Conservation (phyloP, 1,140 invertebrate species). For the Zaprionus tsacasi region DNA sequence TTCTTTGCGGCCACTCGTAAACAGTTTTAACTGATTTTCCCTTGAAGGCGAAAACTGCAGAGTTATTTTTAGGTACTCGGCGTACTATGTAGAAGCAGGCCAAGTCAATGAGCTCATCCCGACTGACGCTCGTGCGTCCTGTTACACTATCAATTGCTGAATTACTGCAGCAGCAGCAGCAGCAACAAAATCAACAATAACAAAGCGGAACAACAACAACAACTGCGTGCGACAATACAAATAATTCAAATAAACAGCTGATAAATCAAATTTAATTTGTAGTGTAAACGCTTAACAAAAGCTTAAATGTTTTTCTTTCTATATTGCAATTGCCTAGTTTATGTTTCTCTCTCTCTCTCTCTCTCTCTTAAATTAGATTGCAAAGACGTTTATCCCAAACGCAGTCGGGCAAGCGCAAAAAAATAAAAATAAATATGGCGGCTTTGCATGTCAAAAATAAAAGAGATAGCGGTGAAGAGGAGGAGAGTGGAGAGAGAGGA, state of each 20-base stretch:
- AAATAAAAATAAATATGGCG: not conserved
- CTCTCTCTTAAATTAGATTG: not conserved
- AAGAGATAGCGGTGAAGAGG: too few relatives aligned
- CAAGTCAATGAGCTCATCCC: slow-evolving; percentile 3
- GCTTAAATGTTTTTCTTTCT: not conserved
- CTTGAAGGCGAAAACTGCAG: not conserved
- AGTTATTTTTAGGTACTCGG: not conserved
- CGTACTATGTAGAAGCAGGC: not conserved
- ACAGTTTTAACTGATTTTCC: not conserved
- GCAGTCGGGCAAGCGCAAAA: not conserved
- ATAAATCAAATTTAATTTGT: slow-evolving; percentile 21
- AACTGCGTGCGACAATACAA: not conserved
- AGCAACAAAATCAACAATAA: not conserved
- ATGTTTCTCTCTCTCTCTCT: not conserved
- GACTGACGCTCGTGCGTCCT: slow-evolving; percentile 26
- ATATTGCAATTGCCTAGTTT: not conserved
- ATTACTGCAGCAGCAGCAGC: not conserved
- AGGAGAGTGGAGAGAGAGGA: not conserved
- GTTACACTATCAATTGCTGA: slow-evolving; percentile 12
- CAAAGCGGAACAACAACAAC: not conserved
- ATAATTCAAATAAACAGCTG: slow-evolving; percentile 4
- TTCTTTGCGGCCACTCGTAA: not conserved
- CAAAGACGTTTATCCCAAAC: not conserved
- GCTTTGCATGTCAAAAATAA: not conserved
- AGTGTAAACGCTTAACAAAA: not conserved